These are phyloP conservation scores for Lindbergichthys nudifrons DNA, from an alignment of 2,797 vertebrate genomes.

Conservation along the genomic window DNA sequence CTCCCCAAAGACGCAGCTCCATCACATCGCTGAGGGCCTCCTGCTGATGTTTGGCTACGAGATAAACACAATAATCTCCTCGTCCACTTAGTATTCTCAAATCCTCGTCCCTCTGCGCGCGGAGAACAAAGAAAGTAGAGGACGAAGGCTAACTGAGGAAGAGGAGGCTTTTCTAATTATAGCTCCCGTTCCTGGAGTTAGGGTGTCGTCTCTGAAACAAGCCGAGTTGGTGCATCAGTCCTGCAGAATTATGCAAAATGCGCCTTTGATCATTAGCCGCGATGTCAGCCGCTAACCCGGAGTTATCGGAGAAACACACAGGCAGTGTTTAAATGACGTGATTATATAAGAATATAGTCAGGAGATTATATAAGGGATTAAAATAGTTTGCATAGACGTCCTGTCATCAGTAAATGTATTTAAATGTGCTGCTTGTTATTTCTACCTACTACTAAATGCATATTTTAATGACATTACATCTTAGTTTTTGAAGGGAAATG, in stretches of 20 bases:
- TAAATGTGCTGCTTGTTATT: neutral
- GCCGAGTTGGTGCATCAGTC: conserved; percentile 58
- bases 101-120: conserved; percentile 31
- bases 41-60: conserved; percentile 19
- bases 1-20: conserved; percentile 30
- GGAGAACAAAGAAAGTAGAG: conserved; percentile 69
- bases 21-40: conserved; percentile 11
- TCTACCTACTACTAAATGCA: neutral
- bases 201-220: conserved; percentile 34
- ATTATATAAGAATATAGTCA: conserved; percentile 37
- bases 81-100: conserved; percentile 43
- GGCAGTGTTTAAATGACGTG: conserved; percentile 18
- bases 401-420: neutral
- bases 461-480: neutral
- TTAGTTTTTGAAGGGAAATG: neutral
- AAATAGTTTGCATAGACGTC: conserved; percentile 13
- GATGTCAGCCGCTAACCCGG: conserved; percentile 44
- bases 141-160: conserved; percentile 52
- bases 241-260: conserved; percentile 66
- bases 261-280: conserved; percentile 61
- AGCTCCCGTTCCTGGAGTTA: conserved; percentile 40
- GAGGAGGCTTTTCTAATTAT: conserved; percentile 68
- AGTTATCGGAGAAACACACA: conserved; percentile 16
- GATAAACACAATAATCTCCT: conserved; percentile 70
- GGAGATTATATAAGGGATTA: conserved; percentile 29